Percentiles rank a stretch among this genome's conserved stretches.
Evolutionary conservation across 2,797 vertebrate genomes (phyloP).

Genomic region (Mustela erminea): DNA sequence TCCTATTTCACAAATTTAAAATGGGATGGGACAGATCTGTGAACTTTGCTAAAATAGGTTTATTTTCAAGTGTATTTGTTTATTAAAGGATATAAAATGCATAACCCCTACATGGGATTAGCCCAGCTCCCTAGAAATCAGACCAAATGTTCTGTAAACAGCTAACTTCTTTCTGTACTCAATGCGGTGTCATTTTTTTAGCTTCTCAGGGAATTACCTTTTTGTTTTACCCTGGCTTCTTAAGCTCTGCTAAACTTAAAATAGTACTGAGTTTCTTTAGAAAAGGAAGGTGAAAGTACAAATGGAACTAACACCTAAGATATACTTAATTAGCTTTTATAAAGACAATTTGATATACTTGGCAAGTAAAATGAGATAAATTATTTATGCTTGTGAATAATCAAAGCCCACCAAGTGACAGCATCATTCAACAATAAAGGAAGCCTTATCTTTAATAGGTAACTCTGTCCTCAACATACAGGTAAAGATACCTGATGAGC

Average conservation of each 20-base stretch:
- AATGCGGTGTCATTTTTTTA: neutral
- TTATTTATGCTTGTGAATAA: constrained; percentile 14
- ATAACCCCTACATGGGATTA: neutral
- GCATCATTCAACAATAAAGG: neutral
- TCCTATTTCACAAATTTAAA: constrained; percentile 19
- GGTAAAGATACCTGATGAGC: neutral
- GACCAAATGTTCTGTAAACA: constrained; percentile 8
- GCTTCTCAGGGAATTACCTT: constrained; percentile 36
- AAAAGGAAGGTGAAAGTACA: constrained; percentile 35
- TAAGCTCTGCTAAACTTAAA: neutral
- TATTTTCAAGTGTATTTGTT: constrained; percentile 35
- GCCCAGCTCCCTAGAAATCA: neutral
- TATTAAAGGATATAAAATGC: neutral
- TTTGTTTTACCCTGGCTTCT: neutral
- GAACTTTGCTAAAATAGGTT: constrained; percentile 7
- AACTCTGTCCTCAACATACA: neutral
- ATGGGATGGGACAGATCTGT: neutral
- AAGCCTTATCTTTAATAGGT: neutral
- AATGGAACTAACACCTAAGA: neutral
- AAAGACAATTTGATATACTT: neutral
- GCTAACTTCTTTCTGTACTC: neutral
- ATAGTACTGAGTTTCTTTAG: neutral
- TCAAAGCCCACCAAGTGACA: neutral
- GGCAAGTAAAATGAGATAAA: neutral
- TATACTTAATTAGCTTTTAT: neutral